Percentiles rank a stretch among this genome's conserved stretches.
Conservation (phyloP, 2,113 vertebrate species). For the Amphiprion ocellaris region DNA sequence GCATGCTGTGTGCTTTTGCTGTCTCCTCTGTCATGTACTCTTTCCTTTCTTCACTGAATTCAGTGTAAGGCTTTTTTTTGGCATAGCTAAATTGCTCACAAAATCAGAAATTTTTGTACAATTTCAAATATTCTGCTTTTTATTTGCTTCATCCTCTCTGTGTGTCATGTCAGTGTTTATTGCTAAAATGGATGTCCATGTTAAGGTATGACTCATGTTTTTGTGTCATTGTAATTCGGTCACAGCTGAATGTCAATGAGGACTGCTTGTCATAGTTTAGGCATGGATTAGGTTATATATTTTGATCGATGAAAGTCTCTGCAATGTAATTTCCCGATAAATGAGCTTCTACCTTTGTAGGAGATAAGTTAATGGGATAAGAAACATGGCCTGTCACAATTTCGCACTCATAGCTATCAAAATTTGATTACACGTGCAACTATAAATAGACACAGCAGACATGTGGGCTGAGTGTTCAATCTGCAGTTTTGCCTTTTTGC, state of each 20-base stretch:
- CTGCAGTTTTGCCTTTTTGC: not conserved
- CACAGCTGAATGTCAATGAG: conserved; percentile 37
- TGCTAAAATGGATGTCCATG: no score
- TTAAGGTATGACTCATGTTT: conserved; percentile 1
- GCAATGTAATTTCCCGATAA: conserved; percentile 58
- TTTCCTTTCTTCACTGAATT: not conserved
- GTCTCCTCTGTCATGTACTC: not conserved
- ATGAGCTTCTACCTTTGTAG: conserved; percentile 34
- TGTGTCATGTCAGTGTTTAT: not conserved
- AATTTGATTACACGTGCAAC: conserved; percentile 15
- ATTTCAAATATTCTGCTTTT: not conserved
- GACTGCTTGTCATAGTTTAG: conserved; percentile 18
- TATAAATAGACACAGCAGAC: conserved; percentile 17
- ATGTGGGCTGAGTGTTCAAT: conserved; percentile 23
- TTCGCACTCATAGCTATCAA: conserved; percentile 30
- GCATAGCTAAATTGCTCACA: not conserved
- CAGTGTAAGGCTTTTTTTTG: no score
- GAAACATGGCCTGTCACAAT: conserved; percentile 52
- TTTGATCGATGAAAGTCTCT: conserved; percentile 53
- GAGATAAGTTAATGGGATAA: conserved; percentile 52
- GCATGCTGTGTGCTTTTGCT: conserved; percentile 5
- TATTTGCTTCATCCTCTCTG: not conserved
- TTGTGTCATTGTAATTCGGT: conserved; percentile 2
- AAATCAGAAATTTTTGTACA: not conserved
- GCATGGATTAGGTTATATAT: conserved; percentile 24